Conservation (phyloP, 2,888 invertebrate species). For the Drosophila robusta region DNA sequence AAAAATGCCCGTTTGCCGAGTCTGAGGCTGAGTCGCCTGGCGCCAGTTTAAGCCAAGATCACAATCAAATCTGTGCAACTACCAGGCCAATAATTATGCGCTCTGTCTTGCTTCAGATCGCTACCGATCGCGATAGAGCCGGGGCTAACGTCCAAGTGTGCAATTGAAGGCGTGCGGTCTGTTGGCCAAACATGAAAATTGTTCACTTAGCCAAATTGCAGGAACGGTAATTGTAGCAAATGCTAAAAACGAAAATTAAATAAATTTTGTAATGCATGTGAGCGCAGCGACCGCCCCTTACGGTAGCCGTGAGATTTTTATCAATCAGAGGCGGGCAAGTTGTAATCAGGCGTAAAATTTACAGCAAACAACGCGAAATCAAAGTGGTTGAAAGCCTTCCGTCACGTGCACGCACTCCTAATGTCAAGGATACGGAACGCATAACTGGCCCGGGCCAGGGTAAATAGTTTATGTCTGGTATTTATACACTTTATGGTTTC, state of each 20-base stretch:
- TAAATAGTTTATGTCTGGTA: conserved; percentile 71
- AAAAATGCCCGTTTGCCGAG: conserved; percentile 4
- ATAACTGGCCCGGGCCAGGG: conserved; percentile 29
- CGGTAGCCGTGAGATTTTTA: conserved; percentile 73
- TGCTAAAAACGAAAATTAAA: conserved; percentile 19
- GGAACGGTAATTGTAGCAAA: conserved; percentile 11
- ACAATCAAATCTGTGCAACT: conserved; percentile 25
- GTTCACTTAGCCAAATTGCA: conserved; percentile 57
- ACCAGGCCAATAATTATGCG: conserved; percentile 61
- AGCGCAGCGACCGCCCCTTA: conserved; percentile 26
- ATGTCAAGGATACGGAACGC: conserved; percentile 67
- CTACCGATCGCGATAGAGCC: conserved; percentile 27
- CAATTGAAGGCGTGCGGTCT: conserved; percentile 56
- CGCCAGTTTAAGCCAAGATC: conserved; percentile 70
- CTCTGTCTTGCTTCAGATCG: conserved; percentile 58
- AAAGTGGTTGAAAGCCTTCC: conserved; percentile 74
- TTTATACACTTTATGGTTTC: conserved; percentile 82
- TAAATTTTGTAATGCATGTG: conserved; percentile 1
- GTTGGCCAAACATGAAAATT: conserved; percentile 58
- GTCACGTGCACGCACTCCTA: conserved; percentile 74
- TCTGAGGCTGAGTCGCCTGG: conserved; percentile 54
- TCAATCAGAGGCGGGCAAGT: conserved; percentile 60
- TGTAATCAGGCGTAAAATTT: conserved; percentile 79
- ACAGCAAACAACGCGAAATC: conserved; percentile 68
- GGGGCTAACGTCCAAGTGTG: conserved; percentile 46